Base-by-base conservation (phyloP, 2,888 invertebrate genomes). In the Hypomecis atomaria region DNA sequence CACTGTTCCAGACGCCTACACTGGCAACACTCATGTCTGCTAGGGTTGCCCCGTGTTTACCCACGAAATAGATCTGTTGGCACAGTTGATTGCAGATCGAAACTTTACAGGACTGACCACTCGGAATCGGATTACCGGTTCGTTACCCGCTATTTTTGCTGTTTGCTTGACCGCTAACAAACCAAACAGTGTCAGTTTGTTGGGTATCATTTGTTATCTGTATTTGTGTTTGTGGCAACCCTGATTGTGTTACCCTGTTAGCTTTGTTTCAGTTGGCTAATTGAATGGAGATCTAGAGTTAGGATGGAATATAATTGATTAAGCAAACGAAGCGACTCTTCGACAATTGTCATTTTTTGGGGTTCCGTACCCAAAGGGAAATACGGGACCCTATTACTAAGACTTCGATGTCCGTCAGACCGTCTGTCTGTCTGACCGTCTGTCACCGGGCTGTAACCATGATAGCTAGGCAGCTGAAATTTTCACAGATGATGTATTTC, bases 71-170 rank as follows among this genome's bases (percentile, higher is more conserved):
- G 86, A 88, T 88, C 84, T 89, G 88, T 90, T 88, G 74, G 83
- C 81, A 72, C 85, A 88, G 87, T 88, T 90, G 89, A 90, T 90
- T 90, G 89, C 82, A 78, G 86, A 90, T 90, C 86, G 87, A 83
- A 89, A 88, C 86, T 89, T 88, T 86, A 82, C 78, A 84, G 80
- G 84, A 87, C 86, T 89, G 89, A 89, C 89, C 89, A 82, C 84
- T 86, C 80, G 78, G 86, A 88, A 89, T 90, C 88, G 84, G 88
- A 89, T 90, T 88, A 88, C 88, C 52, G 83, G 85, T 88, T 89
- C 88, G 89, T 89, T 89, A 88, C 85, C 78, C 78, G 74, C 81
- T 78, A 88, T 88, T 89, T 88, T 87, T 87, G 84, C 81, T 88
- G 84, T 87, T 88, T 87, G 71, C 63, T 65, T 71, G 85, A 86